Percentiles rank a stretch among this genome's conserved stretches.
These are phyloP conservation scores for Aepyceros melampus DNA, from an alignment of 2,113 vertebrate species.

Conservation along the genomic window DNA sequence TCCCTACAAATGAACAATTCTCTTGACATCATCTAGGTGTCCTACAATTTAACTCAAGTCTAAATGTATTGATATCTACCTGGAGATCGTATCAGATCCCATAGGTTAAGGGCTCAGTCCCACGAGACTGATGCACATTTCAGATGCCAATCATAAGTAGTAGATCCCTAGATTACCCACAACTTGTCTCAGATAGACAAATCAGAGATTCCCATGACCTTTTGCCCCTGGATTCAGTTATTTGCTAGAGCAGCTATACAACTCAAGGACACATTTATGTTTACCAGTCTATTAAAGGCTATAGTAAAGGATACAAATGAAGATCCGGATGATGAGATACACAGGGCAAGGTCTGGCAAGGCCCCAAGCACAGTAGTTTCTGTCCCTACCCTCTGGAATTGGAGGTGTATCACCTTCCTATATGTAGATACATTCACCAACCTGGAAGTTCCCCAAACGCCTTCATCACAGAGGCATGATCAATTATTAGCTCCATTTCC, in stretches of 20 bases:
- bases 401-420: not conserved
- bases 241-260: not conserved
- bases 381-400: not conserved
- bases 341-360: not conserved
- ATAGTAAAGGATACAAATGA: not conserved
- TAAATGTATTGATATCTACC: not conserved
- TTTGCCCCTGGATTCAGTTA: not conserved
- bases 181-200: not conserved
- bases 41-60: not conserved
- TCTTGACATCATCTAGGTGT: not conserved
- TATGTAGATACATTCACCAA: not conserved
- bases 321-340: not conserved
- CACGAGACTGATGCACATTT: not conserved
- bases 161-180: not conserved
- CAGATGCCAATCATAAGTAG: not conserved
- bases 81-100: not conserved
- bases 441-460: not conserved
- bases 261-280: not conserved
- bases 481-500: not conserved
- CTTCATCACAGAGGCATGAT: not conserved
- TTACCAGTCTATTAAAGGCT: not conserved
- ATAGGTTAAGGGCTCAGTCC: not conserved
- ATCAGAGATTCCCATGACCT: not conserved
- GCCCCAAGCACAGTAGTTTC: not conserved
- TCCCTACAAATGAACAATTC: not conserved